phyloP scores from a whole-genome alignment of 2,888 invertebrate genomes.

The Platerodrilus igneus region DNA sequence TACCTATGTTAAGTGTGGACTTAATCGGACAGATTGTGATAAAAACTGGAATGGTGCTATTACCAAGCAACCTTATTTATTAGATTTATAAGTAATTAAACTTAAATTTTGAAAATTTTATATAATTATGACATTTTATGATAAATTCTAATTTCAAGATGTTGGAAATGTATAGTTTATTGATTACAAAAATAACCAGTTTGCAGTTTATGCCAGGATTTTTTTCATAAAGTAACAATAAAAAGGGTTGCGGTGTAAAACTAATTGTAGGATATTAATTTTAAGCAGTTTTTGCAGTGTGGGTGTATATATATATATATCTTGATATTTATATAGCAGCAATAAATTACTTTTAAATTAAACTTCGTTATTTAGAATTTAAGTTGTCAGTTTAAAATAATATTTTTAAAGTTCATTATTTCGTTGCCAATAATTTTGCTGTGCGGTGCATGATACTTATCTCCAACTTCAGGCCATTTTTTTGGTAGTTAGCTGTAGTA shows the following conservation, averaged over 20 bases:
- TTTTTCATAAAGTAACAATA: slow-evolving; percentile 9
- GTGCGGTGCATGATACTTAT: no score
- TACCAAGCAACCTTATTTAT: slow-evolving; percentile 39
- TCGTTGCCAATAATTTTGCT: no score
- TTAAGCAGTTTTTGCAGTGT: no score
- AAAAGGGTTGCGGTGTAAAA: slow-evolving; percentile 24
- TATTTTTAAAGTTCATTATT: no score
- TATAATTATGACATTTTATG: slow-evolving; percentile 14
- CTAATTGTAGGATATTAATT: slow-evolving; percentile 23
- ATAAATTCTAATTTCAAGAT: slow-evolving; percentile 13
- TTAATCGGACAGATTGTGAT: slow-evolving; percentile 45
- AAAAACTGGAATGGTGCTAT: slow-evolving; percentile 47
- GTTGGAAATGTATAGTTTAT: slow-evolving; percentile 9
- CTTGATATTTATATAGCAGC: no score
- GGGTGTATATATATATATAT: no score
- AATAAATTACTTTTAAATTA: no score
- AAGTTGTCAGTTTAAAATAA: no score
- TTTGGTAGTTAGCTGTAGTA: no score
- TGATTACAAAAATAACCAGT: slow-evolving; percentile 12
- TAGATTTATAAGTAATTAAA: slow-evolving; percentile 16
- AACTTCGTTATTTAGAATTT: no score
- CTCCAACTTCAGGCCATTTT: no score
- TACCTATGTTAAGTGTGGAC: slow-evolving; percentile 36
- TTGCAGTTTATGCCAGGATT: slow-evolving; percentile 7
- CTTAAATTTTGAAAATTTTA: slow-evolving; percentile 19